Conservation (phyloP, 2,113 vertebrate species). For the Anoura caudifer region DNA sequence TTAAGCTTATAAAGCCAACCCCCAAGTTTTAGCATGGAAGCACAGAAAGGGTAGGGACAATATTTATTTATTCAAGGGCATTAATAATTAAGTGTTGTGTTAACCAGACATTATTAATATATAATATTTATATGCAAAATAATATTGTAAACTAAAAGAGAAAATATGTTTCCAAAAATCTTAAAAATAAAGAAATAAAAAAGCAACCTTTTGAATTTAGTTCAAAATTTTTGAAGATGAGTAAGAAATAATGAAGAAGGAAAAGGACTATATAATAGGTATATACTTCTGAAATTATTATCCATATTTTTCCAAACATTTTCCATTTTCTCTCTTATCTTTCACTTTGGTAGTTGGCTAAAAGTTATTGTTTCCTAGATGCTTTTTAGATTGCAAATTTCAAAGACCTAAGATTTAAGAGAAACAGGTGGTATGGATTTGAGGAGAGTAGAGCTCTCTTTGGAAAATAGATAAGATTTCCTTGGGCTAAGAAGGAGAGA, state of each 20-base stretch:
- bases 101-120: neutral
- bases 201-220: neutral
- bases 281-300: neutral
- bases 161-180: neutral
- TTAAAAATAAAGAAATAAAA: slow-evolving; percentile 1
- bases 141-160: neutral
- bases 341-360: neutral
- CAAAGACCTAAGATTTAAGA: neutral
- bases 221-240: neutral
- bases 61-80: neutral
- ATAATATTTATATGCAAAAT: neutral
- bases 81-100: neutral
- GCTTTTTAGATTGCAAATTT: neutral
- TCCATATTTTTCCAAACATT: neutral
- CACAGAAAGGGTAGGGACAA: neutral
- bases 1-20: slow-evolving; percentile 19
- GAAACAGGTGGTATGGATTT: neutral
- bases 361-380: neutral
- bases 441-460: neutral
- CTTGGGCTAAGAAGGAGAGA: neutral
- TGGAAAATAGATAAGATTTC: neutral
- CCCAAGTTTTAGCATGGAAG: neutral
- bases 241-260: neutral
- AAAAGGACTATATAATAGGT: neutral
- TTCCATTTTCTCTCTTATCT: neutral